phyloP scores from a whole-genome alignment of 2,888 invertebrate species.

The Calliphora vomitoria region DNA sequence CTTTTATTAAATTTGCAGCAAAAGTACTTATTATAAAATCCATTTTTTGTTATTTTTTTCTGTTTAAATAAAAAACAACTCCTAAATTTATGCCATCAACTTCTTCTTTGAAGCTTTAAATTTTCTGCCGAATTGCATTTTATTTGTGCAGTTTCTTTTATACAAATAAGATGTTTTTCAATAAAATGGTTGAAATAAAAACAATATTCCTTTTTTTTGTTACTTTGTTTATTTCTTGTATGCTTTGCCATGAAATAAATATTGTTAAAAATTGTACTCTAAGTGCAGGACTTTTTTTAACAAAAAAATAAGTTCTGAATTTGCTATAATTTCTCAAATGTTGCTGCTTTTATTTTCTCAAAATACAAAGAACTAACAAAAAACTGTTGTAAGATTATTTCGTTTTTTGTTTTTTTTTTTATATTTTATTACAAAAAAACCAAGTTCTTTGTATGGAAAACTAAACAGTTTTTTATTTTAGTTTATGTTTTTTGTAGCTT shows the following conservation, averaged over 20 bases:
- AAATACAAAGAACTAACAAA: slow-evolving; percentile 25
- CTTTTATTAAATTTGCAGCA: too few relatives aligned
- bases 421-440: slow-evolving; percentile 20
- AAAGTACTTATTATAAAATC: not conserved
- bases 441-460: slow-evolving; percentile 26
- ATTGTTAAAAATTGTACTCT: slow-evolving; percentile 54
- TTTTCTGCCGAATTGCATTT: slow-evolving; percentile 33
- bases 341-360: slow-evolving; percentile 21
- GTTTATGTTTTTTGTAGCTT: slow-evolving; percentile 10
- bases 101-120: slow-evolving; percentile 10
- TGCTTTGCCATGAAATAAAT: slow-evolving; percentile 31
- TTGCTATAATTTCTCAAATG: slow-evolving; percentile 56
- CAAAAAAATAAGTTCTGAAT: slow-evolving; percentile 43
- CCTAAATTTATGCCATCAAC: slow-evolving; percentile 3
- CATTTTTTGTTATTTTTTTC: not conserved
- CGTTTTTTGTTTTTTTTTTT: not conserved
- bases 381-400: slow-evolving; percentile 41
- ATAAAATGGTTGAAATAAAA: slow-evolving; percentile 35
- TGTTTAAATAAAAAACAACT: not conserved
- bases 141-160: slow-evolving; percentile 33
- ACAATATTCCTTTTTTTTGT: not conserved
- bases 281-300: slow-evolving; percentile 12
- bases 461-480: slow-evolving; percentile 25
- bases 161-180: slow-evolving; percentile 30
- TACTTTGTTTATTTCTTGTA: not conserved